A percentile compares a stretch with the other conserved stretches of the same genome.
Evolutionary conservation across 1,140 invertebrate genomes (phyloP).

Genomic region (Drosophila saltans): DNA sequence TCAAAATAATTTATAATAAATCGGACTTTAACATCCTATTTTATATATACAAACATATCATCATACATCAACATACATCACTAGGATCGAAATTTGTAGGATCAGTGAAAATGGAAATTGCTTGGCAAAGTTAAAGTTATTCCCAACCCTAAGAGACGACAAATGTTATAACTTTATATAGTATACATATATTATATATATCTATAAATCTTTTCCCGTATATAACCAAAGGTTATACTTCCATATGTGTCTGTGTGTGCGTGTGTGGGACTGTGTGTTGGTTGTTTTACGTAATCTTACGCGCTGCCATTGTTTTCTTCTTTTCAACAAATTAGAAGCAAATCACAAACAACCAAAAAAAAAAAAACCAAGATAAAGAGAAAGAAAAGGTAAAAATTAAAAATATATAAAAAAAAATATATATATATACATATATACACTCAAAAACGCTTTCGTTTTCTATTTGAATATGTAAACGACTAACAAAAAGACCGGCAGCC

Average conservation of each 20-base stretch:
- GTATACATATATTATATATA: background rate
- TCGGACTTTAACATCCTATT: too few relatives aligned
- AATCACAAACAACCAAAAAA: constrained; percentile 4
- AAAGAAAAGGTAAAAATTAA: background rate
- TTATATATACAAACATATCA: too few relatives aligned
- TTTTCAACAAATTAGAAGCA: constrained; percentile 67
- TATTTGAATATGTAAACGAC: constrained; percentile 74
- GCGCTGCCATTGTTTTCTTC: constrained; percentile 62
- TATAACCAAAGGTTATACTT: background rate
- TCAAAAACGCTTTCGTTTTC: constrained; percentile 76
- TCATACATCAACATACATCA: too few relatives aligned
- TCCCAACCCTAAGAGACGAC: too few relatives aligned
- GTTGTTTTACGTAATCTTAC: constrained; percentile 57
- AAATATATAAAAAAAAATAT: constrained; percentile 41
- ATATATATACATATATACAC: background rate
- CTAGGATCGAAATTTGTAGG: too few relatives aligned
- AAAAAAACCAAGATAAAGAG: background rate
- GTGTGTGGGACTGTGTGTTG: constrained; percentile 37
- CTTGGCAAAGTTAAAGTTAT: too few relatives aligned
- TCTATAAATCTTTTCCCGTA: background rate
- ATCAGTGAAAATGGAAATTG: too few relatives aligned
- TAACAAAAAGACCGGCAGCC: constrained; percentile 70
- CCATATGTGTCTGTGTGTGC: constrained; percentile 18
- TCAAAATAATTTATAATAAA: too few relatives aligned
- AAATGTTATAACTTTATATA: background rate